Conservation (phyloP, 2,888 invertebrate genomes). For the Drosophila prostipennis region DNA sequence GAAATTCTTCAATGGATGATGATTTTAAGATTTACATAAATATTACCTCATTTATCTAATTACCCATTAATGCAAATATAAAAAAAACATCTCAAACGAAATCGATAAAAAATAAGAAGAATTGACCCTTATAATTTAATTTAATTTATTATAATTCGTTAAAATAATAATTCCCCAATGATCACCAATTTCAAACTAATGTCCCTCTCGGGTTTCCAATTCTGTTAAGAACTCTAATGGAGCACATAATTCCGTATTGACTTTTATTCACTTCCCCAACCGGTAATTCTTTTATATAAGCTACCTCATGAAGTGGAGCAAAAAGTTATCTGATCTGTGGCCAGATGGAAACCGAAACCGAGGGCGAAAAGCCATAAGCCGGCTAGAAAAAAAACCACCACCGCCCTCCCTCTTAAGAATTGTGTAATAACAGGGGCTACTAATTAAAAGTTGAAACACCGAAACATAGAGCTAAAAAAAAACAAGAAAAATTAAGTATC, state of each 20-base stretch:
- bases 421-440: slow-evolving; percentile 40
- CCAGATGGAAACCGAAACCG: slow-evolving; percentile 22
- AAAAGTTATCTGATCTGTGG: slow-evolving; percentile 22
- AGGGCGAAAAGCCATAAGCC: slow-evolving; percentile 14
- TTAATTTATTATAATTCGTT: too few species aligned
- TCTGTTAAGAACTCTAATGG: slow-evolving; percentile 19
- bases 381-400: background rate
- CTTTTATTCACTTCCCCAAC: slow-evolving; percentile 15
- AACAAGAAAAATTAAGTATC: background rate
- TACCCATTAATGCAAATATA: background rate
- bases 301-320: slow-evolving; percentile 4
- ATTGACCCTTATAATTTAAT: background rate
- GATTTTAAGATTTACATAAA: too few species aligned
- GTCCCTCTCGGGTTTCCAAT: background rate
- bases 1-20: too few species aligned
- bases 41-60: too few species aligned
- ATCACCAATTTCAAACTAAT: background rate
- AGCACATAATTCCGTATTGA: slow-evolving; percentile 20
- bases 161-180: background rate
- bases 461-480: slow-evolving; percentile 3
- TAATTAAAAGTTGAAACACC: slow-evolving; percentile 57
- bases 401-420: background rate
- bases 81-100: background rate
- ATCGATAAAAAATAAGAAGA: background rate
- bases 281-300: slow-evolving; percentile 20